Evolutionary conservation across 2,797 vertebrate genomes (phyloP).

Genomic region (Hippopotamyrus pictus): DNA sequence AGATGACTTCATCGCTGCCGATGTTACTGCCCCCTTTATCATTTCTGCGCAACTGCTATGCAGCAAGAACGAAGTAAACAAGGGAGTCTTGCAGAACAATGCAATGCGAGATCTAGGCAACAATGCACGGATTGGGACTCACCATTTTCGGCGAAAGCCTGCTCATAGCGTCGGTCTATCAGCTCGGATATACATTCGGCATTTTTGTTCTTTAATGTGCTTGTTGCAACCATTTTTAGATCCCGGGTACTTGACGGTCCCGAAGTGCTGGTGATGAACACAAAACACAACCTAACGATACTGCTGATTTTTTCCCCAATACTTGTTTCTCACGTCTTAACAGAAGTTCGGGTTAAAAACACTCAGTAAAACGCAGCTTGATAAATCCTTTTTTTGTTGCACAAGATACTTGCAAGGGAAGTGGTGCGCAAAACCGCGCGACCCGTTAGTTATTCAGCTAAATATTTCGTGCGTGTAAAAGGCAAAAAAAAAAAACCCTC

Average conservation of each 20-base stretch:
- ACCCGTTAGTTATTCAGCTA: neutral
- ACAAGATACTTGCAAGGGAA: neutral
- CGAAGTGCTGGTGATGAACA: slow-evolving; percentile 15
- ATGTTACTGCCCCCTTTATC: slow-evolving; percentile 29
- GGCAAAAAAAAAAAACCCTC: neutral
- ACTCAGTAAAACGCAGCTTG: neutral
- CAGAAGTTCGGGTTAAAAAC: neutral
- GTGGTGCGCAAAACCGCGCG: neutral
- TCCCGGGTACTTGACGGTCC: slow-evolving; percentile 4
- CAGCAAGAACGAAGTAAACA: slow-evolving; percentile 52
- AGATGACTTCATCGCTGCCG: slow-evolving; percentile 60
- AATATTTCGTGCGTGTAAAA: neutral
- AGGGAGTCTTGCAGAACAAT: slow-evolving; percentile 20
- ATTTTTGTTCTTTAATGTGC: slow-evolving; percentile 59
- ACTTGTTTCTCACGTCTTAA: neutral
- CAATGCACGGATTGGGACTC: neutral
- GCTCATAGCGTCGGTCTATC: slow-evolving; percentile 50
- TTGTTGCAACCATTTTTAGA: slow-evolving; percentile 61
- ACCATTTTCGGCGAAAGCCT: slow-evolving; percentile 63
- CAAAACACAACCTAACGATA: neutral
- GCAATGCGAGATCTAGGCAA: neutral
- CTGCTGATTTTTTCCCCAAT: neutral
- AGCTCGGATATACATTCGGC: slow-evolving; percentile 49
- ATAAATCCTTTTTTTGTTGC: neutral
- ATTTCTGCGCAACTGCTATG: slow-evolving; percentile 51